Evolutionary conservation across 2,888 invertebrate species (phyloP).

Genomic region (Coelopa pilipes): DNA sequence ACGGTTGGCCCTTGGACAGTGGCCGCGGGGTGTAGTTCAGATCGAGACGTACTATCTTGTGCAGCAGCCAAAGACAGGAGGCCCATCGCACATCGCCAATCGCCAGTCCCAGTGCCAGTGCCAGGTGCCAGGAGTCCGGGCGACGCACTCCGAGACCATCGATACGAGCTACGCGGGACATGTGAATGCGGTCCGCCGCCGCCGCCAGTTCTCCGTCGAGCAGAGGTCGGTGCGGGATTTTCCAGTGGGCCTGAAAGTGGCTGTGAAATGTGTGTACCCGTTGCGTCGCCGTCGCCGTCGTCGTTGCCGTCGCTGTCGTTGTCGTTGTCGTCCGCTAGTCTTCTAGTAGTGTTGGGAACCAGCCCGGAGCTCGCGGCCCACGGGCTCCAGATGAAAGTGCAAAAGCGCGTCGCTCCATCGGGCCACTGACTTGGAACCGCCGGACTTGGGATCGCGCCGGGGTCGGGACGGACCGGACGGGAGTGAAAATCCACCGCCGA

Average conservation of each 20-base stretch:
- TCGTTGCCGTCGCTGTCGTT: neutral
- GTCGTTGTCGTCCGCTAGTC: neutral
- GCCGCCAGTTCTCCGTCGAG: neutral
- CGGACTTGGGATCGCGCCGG: too few relatives aligned
- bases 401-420: too few relatives aligned
- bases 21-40: constrained; percentile 38
- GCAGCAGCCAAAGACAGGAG: constrained; percentile 17
- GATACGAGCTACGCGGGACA: too few relatives aligned
- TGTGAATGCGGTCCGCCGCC: too few relatives aligned
- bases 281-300: constrained; percentile 7
- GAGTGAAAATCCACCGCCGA: too few relatives aligned
- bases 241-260: constrained; percentile 23
- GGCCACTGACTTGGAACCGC: too few relatives aligned
- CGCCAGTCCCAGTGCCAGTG: too few relatives aligned
- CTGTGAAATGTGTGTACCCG: constrained; percentile 29
- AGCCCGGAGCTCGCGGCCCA: neutral
- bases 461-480: too few relatives aligned
- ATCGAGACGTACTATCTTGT: constrained; percentile 5
- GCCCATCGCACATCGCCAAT: neutral
- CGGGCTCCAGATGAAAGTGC: neutral
- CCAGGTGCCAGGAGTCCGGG: too few relatives aligned
- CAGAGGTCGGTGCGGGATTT: constrained; percentile 3
- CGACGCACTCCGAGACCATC: too few relatives aligned
- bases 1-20: constrained; percentile 41
- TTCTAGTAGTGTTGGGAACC: constrained; percentile 20